phyloP scores from a whole-genome alignment of 2,888 invertebrate genomes.

The Dromius quadrimaculatus region DNA sequence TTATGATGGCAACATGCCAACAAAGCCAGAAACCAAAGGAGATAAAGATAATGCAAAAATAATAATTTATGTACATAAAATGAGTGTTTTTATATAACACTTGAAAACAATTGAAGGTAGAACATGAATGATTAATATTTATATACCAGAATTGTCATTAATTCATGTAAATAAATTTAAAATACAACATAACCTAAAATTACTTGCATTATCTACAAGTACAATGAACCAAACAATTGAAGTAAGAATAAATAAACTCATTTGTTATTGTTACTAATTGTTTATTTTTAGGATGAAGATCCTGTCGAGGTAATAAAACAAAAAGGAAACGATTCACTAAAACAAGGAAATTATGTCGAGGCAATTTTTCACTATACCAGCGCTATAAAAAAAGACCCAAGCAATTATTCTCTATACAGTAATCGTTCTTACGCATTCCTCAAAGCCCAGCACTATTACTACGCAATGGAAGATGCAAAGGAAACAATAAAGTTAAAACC shows the following conservation, averaged over 20 bases:
- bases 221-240: constrained; percentile 41
- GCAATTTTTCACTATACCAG: constrained; percentile 84
- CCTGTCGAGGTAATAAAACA: constrained; percentile 68
- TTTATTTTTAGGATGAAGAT: constrained; percentile 26
- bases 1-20: constrained; percentile 29
- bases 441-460: constrained; percentile 81
- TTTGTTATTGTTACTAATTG: constrained; percentile 18
- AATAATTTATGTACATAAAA: constrained; percentile 6
- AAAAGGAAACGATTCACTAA: constrained; percentile 82
- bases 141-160: constrained; percentile 9
- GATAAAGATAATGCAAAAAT: constrained; percentile 28
- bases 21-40: background rate
- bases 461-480: constrained; percentile 83
- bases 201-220: constrained; percentile 15
- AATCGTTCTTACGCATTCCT: constrained; percentile 86
- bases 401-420: constrained; percentile 79
- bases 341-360: constrained; percentile 78
- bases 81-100: constrained; percentile 11
- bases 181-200: constrained; percentile 21
- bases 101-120: background rate
- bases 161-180: constrained; percentile 23
- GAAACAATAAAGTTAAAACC: constrained; percentile 81
- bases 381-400: constrained; percentile 80
- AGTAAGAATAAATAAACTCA: constrained; percentile 27
- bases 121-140: constrained; percentile 3